Percentiles rank a stretch among this genome's conserved stretches.
Conservation (phyloP, 2,797 vertebrate species). For the Hemibagrus guttatus region DNA sequence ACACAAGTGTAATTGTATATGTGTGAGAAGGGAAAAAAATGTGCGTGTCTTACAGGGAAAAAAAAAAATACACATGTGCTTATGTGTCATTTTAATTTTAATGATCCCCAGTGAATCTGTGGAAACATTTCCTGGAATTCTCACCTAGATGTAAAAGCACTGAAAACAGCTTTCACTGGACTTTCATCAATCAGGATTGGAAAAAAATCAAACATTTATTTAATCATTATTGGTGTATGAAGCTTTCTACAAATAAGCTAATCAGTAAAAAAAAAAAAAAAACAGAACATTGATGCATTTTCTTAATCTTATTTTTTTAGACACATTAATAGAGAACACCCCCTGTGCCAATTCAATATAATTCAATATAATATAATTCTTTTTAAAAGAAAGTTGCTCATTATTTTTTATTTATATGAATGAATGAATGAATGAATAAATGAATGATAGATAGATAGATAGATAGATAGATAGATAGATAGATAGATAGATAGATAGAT, state of each 20-base stretch:
- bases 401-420: neutral
- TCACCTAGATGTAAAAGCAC: neutral
- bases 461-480: too few species aligned
- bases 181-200: neutral
- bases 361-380: too few species aligned
- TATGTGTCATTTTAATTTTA: neutral
- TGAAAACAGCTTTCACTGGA: neutral
- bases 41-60: neutral
- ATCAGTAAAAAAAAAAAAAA: neutral
- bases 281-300: neutral
- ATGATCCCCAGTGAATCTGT: neutral
- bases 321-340: neutral
- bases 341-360: neutral
- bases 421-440: too few species aligned
- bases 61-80: neutral
- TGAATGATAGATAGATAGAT: too few species aligned
- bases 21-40: neutral
- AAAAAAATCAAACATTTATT: too few species aligned
- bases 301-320: neutral
- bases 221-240: neutral
- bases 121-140: slow-evolving; percentile 7
- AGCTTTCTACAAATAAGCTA: neutral
- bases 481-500: too few species aligned
- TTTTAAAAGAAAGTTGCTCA: neutral
- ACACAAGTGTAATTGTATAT: neutral